Evolutionary conservation across 37 sponge, comb jelly and placozoan species (phyloP).

Genomic region (Cliona cf. orientalis): DNA sequence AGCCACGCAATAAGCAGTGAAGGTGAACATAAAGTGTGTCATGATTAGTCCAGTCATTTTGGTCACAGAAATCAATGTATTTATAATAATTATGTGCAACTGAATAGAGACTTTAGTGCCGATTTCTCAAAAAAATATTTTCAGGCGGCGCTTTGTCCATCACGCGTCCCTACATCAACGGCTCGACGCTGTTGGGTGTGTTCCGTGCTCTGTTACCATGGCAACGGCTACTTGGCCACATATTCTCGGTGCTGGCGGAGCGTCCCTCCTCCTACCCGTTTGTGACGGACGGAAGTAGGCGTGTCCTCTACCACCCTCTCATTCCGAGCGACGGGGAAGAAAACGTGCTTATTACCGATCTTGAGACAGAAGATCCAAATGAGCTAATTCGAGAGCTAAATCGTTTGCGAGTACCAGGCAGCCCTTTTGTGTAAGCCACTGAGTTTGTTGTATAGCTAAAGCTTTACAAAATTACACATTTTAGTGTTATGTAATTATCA

Average conservation of each 20-base stretch:
- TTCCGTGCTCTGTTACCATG: conserved; percentile 35
- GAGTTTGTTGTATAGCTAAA: too few species aligned
- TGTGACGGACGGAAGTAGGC: not conserved
- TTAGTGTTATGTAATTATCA: too few species aligned
- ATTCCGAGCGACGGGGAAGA: not conserved
- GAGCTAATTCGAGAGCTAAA: too few species aligned
- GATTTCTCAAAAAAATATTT: not conserved
- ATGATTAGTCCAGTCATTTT: not conserved
- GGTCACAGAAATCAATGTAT: not conserved
- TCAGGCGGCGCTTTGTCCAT: conserved; percentile 5
- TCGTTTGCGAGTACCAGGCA: too few species aligned
- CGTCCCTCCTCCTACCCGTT: conserved; percentile 26
- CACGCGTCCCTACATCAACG: conserved; percentile 12
- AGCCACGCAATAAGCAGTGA: not conserved
- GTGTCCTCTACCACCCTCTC: conserved; percentile 30
- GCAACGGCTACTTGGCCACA: conserved; percentile 1
- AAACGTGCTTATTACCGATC: not conserved
- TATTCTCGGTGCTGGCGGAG: not conserved
- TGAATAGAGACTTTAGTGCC: not conserved
- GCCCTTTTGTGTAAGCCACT: too few species aligned
- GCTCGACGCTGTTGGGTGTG: conserved; percentile 10
- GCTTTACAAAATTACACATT: too few species aligned
- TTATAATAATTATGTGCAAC: not conserved
- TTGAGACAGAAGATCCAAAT: conserved; percentile 26
- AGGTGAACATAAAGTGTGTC: too few species aligned